Evolutionary conservation across 2,888 invertebrate species (phyloP), one percentile per base, ranked within the genome.

Genomic region (Odontocerum albicorne): DNA sequence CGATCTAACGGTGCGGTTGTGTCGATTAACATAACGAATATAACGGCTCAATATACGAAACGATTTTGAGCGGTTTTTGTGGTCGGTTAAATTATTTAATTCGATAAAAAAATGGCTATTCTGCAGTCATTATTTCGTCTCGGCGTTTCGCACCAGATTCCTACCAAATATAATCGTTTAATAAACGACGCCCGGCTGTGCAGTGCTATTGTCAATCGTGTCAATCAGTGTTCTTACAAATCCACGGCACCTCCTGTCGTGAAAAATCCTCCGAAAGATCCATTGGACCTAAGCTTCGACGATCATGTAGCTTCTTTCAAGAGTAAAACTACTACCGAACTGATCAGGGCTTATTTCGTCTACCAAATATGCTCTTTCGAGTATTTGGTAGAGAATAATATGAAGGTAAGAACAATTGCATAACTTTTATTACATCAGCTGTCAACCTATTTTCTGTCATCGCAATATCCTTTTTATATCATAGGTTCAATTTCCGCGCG

Each of bases 251-350:
- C 53, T 7, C 27, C 40, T 21, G 10, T 64, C 68, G 16, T 62
- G 61, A 39, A 49, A 16, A 21, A 31, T 3, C 58, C 66, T 8
- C 65, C 66, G 7, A 71, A 72, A 38, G 92, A 92, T 73, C 86
- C 87, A 2, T 79, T 94, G 64, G 94, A 95, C 74, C 83, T 90
- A 62, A 81, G 82, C 63, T 98, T 98, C 76, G 86, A 86, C 73
- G 90, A 94, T 80, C 88, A 92, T 19, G 80, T 86, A 66, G 93
- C 94, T 64, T 91, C 96, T 19, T 98, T 94, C 80, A 92, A 93
- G 73, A 95, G 95, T 76, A 97, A 97, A 81, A 93, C 92, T 65
- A 96, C 91, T 63, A 86, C 83, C 77, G 96, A 98, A 75, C 82
- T 98, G 64, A 69, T 95, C 46, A 82, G 97, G 63, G 96, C 94